Conservation (phyloP, 2,113 vertebrate genomes). For the Rhineura floridana region DNA sequence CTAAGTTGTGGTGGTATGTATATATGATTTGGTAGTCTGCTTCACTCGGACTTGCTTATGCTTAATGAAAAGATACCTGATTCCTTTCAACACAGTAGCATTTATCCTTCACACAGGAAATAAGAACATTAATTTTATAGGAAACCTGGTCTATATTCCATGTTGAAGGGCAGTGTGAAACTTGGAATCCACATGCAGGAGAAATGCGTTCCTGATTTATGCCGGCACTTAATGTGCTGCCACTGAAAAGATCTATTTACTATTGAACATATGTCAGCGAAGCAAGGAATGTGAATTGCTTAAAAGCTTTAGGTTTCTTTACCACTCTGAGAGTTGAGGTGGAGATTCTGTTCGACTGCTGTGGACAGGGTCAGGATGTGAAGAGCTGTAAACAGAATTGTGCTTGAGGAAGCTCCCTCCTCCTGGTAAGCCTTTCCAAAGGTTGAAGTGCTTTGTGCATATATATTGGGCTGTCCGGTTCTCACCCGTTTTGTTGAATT, state of each 20-base stretch:
- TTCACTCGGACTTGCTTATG: not conserved
- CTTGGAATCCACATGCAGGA: not conserved
- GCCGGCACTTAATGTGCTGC: not conserved
- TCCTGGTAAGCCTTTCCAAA: not conserved
- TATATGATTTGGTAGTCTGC: not conserved
- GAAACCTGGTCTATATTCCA: not conserved
- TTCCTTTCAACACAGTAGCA: not conserved
- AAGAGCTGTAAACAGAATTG: not conserved
- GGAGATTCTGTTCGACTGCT: slow-evolving; percentile 31
- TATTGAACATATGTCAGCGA: not conserved
- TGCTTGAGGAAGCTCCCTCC: not conserved
- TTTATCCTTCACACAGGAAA: not conserved
- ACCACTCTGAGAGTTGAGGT: not conserved
- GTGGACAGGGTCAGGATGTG: not conserved
- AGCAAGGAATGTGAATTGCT: not conserved
- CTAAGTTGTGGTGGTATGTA: not conserved
- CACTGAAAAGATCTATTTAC: not conserved
- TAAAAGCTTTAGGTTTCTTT: not conserved
- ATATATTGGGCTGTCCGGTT: not conserved
- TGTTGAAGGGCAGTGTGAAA: not conserved
- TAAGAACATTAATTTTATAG: not conserved
- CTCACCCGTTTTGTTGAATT: not conserved
- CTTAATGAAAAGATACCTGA: not conserved
- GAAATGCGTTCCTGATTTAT: not conserved
- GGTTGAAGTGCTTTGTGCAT: not conserved